A percentile compares a stretch with the other conserved stretches of the same genome.
Conservation (phyloP, 2,888 invertebrate genomes). For the Trichopria drosophilae region DNA sequence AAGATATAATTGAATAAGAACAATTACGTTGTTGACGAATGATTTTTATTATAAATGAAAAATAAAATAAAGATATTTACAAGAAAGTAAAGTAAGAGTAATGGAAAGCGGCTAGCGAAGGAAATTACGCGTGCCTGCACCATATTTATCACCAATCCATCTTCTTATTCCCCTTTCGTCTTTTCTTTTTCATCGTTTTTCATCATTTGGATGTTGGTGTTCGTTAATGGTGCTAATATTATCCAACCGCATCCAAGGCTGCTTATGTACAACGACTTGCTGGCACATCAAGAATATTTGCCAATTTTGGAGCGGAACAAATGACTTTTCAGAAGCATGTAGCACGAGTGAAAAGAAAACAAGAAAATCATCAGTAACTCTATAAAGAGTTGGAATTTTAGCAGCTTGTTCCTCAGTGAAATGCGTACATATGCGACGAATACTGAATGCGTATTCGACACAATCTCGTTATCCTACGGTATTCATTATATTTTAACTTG, state of each 20-base stretch:
- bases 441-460: too few relatives aligned
- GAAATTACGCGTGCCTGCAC: slow-evolving; percentile 19
- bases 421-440: too few relatives aligned
- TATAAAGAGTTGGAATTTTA: too few relatives aligned
- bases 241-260: slow-evolving; percentile 5
- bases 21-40: slow-evolving; percentile 60
- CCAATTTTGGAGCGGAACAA: too few relatives aligned
- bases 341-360: too few relatives aligned
- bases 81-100: slow-evolving; percentile 45
- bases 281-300: too few relatives aligned
- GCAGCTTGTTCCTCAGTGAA: too few relatives aligned
- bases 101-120: slow-evolving; percentile 19
- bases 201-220: slow-evolving; percentile 5
- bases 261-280: slow-evolving; percentile 24
- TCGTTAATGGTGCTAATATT: slow-evolving; percentile 7
- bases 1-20: slow-evolving; percentile 57
- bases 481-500: too few relatives aligned
- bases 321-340: too few relatives aligned
- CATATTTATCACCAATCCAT: slow-evolving; percentile 14
- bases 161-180: slow-evolving; percentile 2
- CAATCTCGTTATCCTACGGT: too few relatives aligned
- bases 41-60: slow-evolving; percentile 60
- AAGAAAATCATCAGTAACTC: too few relatives aligned
- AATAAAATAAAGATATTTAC: slow-evolving; percentile 60
- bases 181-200: slow-evolving; percentile 5